phyloP scores from a whole-genome alignment of 2,888 invertebrate genomes.

The Rhamnusium bicolor region DNA sequence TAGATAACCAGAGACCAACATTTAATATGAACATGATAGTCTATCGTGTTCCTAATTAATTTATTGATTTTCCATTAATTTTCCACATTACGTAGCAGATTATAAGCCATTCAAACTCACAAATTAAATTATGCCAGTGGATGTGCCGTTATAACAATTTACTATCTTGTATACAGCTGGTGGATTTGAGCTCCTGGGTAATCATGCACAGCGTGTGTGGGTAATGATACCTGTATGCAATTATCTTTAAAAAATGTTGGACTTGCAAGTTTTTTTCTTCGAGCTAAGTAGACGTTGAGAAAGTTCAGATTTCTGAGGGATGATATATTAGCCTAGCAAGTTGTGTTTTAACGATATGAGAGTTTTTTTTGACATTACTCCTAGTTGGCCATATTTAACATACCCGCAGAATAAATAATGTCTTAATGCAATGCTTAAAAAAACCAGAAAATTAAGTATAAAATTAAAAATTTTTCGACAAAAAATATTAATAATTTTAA shows the following conservation, averaged over 20 bases:
- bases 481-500: too few species aligned
- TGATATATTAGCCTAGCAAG: too few species aligned
- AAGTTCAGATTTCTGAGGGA: not conserved
- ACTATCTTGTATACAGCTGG: constrained; percentile 11
- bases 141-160: constrained; percentile 14
- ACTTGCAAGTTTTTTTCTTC: not conserved
- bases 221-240: not conserved
- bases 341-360: too few species aligned
- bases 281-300: not conserved
- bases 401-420: too few species aligned
- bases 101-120: constrained; percentile 14
- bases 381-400: too few species aligned
- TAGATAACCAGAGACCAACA: not conserved
- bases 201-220: not conserved
- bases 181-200: not conserved
- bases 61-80: constrained; percentile 30
- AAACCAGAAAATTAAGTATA: too few species aligned
- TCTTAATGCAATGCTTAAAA: too few species aligned
- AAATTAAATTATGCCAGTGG: constrained; percentile 27
- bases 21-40: constrained; percentile 7
- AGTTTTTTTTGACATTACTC: too few species aligned
- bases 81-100: constrained; percentile 29
- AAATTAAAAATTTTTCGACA: too few species aligned
- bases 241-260: not conserved
- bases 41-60: constrained; percentile 9